Evolutionary conservation across 2,888 invertebrate species (phyloP).

Genomic region (Hedya salicella): DNA sequence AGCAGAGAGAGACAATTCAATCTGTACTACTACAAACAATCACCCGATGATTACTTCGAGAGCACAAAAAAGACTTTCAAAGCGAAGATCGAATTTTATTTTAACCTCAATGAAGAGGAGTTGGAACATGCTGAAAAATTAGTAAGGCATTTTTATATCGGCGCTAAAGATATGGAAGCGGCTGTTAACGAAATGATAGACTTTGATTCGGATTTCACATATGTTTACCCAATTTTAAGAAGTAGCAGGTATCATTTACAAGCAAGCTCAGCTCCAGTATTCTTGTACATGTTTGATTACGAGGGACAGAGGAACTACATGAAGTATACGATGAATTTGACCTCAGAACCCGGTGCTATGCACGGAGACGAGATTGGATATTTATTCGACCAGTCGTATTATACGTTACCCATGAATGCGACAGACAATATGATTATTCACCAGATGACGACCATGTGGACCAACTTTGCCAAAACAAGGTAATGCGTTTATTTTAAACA

Average conservation of each 20-base stretch:
- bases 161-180: conserved; percentile 55
- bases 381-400: conserved; percentile 21
- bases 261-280: conserved; percentile 12
- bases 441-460: conserved; percentile 41
- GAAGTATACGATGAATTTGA: conserved; percentile 29
- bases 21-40: conserved; percentile 41
- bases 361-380: conserved; percentile 27
- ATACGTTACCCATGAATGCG: not conserved
- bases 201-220: conserved; percentile 60
- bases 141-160: conserved; percentile 59
- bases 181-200: conserved; percentile 49
- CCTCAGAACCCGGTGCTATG: conserved; percentile 18
- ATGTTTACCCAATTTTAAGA: conserved; percentile 30
- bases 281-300: conserved; percentile 32
- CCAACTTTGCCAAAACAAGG: not conserved
- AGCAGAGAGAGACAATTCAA: conserved; percentile 21
- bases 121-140: conserved; percentile 41
- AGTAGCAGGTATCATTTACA: conserved; percentile 13
- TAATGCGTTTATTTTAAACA: too few relatives aligned
- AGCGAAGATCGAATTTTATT: conserved; percentile 47
- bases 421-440: conserved; percentile 42
- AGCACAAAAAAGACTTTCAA: conserved; percentile 48
- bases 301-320: conserved; percentile 25
- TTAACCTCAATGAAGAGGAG: conserved; percentile 45
- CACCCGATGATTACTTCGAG: conserved; percentile 38